These are phyloP conservation scores for Napeogenes inachia DNA, from an alignment of 2,888 invertebrate genomes.

Conservation along the genomic window DNA sequence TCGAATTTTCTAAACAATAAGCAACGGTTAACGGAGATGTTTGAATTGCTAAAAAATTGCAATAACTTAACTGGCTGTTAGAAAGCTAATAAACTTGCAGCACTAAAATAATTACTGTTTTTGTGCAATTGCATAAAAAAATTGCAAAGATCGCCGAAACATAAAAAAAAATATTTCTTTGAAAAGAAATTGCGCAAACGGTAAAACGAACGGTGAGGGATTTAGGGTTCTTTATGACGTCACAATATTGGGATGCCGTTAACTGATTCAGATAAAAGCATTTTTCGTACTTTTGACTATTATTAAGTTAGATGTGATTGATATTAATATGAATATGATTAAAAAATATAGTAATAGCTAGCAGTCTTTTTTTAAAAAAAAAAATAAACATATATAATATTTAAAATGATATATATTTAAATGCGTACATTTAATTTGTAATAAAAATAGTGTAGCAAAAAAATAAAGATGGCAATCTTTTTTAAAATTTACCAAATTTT, in stretches of 20 bases:
- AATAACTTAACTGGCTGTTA: slow-evolving; percentile 9
- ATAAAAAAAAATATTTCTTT: slow-evolving; percentile 42
- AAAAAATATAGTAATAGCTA: too few relatives aligned
- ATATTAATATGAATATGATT: too few relatives aligned
- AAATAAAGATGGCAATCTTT: too few relatives aligned
- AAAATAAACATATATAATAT: too few relatives aligned
- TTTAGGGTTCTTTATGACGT: slow-evolving; percentile 3
- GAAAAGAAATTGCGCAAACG: slow-evolving; percentile 68
- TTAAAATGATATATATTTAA: too few relatives aligned
- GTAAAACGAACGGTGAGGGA: slow-evolving; percentile 28
- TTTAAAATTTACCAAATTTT: too few relatives aligned
- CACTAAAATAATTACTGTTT: slow-evolving; percentile 1
- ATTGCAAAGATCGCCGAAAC: slow-evolving; percentile 31
- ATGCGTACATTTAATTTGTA: too few relatives aligned
- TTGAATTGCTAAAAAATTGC: slow-evolving; percentile 14
- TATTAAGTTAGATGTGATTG: too few relatives aligned
- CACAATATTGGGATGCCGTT: slow-evolving; percentile 1
- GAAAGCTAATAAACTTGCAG: slow-evolving; percentile 5
- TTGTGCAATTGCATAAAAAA: slow-evolving; percentile 23
- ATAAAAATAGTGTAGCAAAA: too few relatives aligned
- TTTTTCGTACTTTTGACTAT: too few relatives aligned
- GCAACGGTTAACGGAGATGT: background rate
- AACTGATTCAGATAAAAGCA: background rate
- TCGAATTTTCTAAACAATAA: background rate
- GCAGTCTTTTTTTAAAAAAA: too few relatives aligned